A percentile compares a stretch with the other conserved stretches of the same genome.
Evolutionary conservation across 1,140 invertebrate genomes (phyloP).

Genomic region (Brachionus plicatilis): DNA sequence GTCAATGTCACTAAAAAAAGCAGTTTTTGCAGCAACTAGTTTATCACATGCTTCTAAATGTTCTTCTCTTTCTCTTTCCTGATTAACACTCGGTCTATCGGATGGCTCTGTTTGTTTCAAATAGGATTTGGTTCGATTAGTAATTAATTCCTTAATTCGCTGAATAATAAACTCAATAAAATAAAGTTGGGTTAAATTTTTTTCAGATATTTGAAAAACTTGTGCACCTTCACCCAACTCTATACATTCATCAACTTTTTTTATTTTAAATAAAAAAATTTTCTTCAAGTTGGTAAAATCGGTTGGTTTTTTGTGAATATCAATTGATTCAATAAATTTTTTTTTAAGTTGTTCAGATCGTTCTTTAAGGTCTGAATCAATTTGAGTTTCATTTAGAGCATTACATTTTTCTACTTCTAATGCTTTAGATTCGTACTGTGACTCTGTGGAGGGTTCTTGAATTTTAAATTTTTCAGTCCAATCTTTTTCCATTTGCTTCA

Average conservation of each 20-base stretch:
- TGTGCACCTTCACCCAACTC: not conserved
- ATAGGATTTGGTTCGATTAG: not conserved
- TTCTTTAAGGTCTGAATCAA: not conserved
- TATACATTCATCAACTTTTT: not conserved
- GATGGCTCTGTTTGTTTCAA: not conserved
- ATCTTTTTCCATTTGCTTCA: constrained; percentile 19
- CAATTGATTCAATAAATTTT: constrained; percentile 33
- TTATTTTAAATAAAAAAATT: constrained; percentile 14
- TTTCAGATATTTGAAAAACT: not conserved
- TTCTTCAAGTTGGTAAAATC: not conserved
- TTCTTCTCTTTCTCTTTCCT: constrained; percentile 16
- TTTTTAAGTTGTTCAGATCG: not conserved
- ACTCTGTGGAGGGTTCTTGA: not conserved
- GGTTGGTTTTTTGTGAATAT: constrained; percentile 17
- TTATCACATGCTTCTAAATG: constrained; percentile 21
- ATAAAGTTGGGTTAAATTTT: not conserved
- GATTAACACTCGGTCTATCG: not conserved
- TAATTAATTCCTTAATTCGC: not conserved
- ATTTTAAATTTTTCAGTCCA: not conserved
- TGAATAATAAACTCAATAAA: constrained; percentile 34
- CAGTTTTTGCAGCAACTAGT: not conserved
- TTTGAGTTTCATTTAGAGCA: not conserved
- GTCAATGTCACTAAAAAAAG: not conserved
- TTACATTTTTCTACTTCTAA: not conserved
- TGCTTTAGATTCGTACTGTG: not conserved